These are phyloP conservation scores for Mesodorylaimus sp. DNA, from an alignment of 2,888 invertebrate genomes.

Conservation along the genomic window DNA sequence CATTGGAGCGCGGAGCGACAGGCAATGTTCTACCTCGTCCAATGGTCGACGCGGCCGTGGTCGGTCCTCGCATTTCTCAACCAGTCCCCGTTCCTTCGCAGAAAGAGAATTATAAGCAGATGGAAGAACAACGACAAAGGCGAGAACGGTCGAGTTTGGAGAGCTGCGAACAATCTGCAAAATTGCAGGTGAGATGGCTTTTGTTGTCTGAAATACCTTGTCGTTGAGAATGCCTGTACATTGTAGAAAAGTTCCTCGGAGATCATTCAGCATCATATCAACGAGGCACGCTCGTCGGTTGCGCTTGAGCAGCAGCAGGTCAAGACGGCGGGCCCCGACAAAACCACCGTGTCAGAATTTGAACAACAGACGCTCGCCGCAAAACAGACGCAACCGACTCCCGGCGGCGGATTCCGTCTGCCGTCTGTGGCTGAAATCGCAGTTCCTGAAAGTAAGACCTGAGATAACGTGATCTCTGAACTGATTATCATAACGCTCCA, in stretches of 20 bases:
- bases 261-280: not conserved
- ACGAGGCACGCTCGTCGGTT: not conserved
- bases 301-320: not conserved
- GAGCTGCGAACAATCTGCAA: not conserved
- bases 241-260: not conserved
- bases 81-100: slow-evolving; percentile 27
- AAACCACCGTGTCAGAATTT: not conserved
- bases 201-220: not conserved
- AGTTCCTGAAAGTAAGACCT: slow-evolving; percentile 4
- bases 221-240: not conserved
- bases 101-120: slow-evolving; percentile 20
- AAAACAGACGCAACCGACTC: not conserved
- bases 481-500: too few species aligned
- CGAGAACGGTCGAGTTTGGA: not conserved
- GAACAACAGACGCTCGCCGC: not conserved
- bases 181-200: not conserved
- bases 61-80: not conserved
- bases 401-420: not conserved
- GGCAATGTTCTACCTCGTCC: not conserved
- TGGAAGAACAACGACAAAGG: slow-evolving; percentile 19
- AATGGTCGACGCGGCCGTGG: not conserved
- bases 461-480: slow-evolving; percentile 10
- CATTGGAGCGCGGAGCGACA: not conserved
- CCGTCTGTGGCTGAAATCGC: slow-evolving; percentile 6
- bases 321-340: too few species aligned